Evolutionary conservation across 2,797 vertebrate species (phyloP), one percentile per base, ranked within the genome.

Genomic region (Myotis myotis): DNA sequence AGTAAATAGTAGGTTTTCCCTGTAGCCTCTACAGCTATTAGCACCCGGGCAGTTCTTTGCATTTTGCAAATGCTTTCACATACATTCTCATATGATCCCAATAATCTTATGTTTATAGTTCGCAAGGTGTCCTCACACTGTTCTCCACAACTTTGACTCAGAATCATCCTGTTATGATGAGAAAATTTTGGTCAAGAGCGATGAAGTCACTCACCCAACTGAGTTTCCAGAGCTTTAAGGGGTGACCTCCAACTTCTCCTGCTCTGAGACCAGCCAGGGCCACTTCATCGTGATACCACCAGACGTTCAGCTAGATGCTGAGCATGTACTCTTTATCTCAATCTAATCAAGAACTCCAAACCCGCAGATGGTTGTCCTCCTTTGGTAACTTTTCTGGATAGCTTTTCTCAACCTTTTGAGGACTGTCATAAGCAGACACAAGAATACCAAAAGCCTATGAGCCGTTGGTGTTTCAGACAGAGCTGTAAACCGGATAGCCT

Each of bases 11-110:
- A 62, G 25, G 25, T 64, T 93, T 85, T 64, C 23, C 30, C 38
- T 17, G 22, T 47, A 44, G 22, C 28, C 10, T 57, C 33, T 53
- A 8, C 0, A 33, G 51, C 55, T 66, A 20, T 53, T 44, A 49
- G 25, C 12, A 30, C 28, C 74, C 80, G 36, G 13, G 15, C 6
- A 72, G 5, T 44, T 87, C 25, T 90, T 71, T 33, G 38, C 12
- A 79, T 38, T 74, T 87, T 85, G 44, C n/a, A 82, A 81, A 60
- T 92, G 64, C 38, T 71, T 84, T 82, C 78, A 71, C 13, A 88
- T 4, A 68, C 2, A 20, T 72, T 53, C 64, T 71, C 76, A 66
- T 33, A 16, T 41, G 36, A 38, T 82, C n/a, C 72, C 57, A 88
- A 57, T 64, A 19, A 30, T 51, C 22, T 62, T 33, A 30, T 33